phyloP scores from a whole-genome alignment of 2,888 invertebrate species.

The Ptychoptera contaminata region DNA sequence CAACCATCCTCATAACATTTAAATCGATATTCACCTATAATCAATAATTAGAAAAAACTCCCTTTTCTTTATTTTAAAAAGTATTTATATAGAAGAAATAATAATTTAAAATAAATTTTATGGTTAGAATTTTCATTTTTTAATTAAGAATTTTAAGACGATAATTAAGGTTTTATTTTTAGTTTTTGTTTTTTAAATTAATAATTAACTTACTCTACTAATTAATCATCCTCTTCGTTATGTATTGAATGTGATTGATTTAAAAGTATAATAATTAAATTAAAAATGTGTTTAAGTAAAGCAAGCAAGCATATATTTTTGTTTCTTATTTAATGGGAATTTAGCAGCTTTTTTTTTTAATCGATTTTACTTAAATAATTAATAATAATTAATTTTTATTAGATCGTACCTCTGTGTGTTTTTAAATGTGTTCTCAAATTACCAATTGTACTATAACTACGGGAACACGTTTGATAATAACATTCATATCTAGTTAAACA shows the following conservation, averaged over 20 bases:
- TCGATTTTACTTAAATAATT: no score
- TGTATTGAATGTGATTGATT: no score
- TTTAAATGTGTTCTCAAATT: conserved; percentile 91
- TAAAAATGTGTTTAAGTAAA: no score
- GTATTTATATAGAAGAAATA: no score
- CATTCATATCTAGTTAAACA: conserved; percentile 59
- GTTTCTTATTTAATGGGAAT: no score
- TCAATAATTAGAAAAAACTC: conserved; percentile 7
- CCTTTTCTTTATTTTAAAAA: background rate
- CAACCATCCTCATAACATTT: conserved; percentile 77
- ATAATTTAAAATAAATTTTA: background rate
- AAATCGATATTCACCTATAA: conserved; percentile 84
- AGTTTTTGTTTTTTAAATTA: background rate
- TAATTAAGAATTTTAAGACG: no score
- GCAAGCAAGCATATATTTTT: background rate
- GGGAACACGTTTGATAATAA: conserved; percentile 72
- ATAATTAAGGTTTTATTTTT: no score
- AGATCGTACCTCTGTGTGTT: conserved; percentile 72
- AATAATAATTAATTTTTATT: no score
- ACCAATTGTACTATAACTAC: conserved; percentile 86
- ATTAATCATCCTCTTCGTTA: no score
- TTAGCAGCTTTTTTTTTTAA: no score
- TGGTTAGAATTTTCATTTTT: no score
- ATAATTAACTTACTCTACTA: background rate
- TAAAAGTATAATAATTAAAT: no score